phyloP scores from a whole-genome alignment of 2,113 vertebrate species.

The Petaurus breviceps region DNA sequence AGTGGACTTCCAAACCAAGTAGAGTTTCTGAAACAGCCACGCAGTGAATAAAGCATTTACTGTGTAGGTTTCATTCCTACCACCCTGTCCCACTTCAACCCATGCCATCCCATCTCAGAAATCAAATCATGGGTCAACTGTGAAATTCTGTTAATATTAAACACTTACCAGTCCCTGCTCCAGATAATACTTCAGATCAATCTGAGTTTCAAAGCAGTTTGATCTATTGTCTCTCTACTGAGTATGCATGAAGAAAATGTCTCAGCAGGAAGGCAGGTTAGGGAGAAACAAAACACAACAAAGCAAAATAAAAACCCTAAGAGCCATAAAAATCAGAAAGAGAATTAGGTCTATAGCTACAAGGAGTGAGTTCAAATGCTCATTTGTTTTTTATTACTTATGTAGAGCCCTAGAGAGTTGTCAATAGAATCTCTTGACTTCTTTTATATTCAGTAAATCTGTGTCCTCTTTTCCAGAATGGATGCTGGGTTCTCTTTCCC shows the following conservation, averaged over 20 bases:
- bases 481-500: background rate
- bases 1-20: background rate
- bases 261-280: background rate
- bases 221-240: background rate
- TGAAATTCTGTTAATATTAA: background rate
- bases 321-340: background rate
- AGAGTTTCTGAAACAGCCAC: background rate
- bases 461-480: background rate
- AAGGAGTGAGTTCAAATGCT: background rate
- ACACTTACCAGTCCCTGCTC: background rate
- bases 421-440: background rate
- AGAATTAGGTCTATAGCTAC: background rate
- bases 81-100: background rate
- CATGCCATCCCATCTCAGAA: background rate
- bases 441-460: background rate
- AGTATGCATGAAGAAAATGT: background rate
- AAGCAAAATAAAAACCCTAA: background rate
- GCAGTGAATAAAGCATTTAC: background rate
- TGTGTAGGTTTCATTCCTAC: background rate
- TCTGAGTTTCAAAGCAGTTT: background rate
- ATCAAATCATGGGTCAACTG: background rate
- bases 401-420: background rate
- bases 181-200: background rate
- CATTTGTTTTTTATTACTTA: background rate
- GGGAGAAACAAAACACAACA: conserved; percentile 18